Evolutionary conservation across 2,888 invertebrate species (phyloP).

Genomic region (Ypsolopha sequella): DNA sequence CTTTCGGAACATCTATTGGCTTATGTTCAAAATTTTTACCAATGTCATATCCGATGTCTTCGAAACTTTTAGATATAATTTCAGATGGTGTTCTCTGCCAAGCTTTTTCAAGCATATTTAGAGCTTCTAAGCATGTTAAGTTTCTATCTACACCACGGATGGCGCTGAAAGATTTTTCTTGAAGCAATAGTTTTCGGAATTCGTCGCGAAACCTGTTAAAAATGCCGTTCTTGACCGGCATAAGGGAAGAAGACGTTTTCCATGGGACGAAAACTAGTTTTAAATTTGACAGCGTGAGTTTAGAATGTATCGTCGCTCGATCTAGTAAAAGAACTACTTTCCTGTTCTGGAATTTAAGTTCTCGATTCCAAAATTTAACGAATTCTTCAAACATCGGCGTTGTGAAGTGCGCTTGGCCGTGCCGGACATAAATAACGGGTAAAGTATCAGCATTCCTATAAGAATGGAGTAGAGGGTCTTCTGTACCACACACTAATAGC

Average conservation of each 20-base stretch:
- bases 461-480: constrained; percentile 27
- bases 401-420: constrained; percentile 28
- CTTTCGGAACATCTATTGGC: constrained; percentile 14
- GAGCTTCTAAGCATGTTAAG: constrained; percentile 28
- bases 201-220: constrained; percentile 24
- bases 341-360: constrained; percentile 18
- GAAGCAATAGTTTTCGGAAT: constrained; percentile 23
- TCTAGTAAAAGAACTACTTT: constrained; percentile 27
- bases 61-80: constrained; percentile 22
- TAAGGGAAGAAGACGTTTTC: constrained; percentile 27
- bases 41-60: constrained; percentile 26
- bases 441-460: constrained; percentile 24
- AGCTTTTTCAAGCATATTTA: constrained; percentile 28
- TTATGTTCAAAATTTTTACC: constrained; percentile 12
- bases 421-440: constrained; percentile 29
- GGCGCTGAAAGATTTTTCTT: constrained; percentile 26
- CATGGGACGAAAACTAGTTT: constrained; percentile 33
- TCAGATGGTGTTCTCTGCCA: constrained; percentile 24
- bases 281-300: constrained; percentile 26
- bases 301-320: constrained; percentile 31
- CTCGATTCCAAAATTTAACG: constrained; percentile 29
- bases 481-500: constrained; percentile 28
- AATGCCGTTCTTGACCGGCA: constrained; percentile 32
- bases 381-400: constrained; percentile 33
- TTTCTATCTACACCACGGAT: constrained; percentile 25